Evolutionary conservation across 2,888 invertebrate genomes (phyloP).

Genomic region (Meliscaeva auricollis): DNA sequence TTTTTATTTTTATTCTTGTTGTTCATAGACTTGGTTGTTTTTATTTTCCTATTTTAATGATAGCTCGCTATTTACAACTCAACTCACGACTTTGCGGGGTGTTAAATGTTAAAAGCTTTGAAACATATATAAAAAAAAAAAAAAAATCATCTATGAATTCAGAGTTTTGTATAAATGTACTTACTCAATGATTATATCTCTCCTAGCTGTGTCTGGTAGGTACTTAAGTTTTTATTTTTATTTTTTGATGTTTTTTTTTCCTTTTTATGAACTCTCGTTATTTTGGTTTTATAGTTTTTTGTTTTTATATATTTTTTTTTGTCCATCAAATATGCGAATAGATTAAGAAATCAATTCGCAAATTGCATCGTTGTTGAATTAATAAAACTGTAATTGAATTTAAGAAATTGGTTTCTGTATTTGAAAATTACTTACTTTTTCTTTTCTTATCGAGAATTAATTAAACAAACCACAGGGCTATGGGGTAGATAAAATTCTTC

Average conservation of each 20-base stretch:
- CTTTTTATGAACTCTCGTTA: not conserved
- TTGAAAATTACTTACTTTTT: too few species aligned
- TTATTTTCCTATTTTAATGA: constrained; percentile 22
- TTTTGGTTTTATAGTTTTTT: not conserved
- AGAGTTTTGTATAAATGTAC: not conserved
- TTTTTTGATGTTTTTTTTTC: not conserved
- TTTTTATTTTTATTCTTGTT: not conserved
- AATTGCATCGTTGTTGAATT: not conserved
- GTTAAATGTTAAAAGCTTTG: constrained; percentile 2
- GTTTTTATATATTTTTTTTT: not conserved
- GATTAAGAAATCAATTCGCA: constrained; percentile 20
- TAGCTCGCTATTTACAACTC: constrained; percentile 3
- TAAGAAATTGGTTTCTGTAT: too few species aligned
- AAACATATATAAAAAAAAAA: not conserved
- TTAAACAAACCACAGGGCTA: too few species aligned
- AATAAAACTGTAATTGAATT: too few species aligned
- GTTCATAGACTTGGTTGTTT: not conserved
- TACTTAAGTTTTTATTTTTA: constrained; percentile 5
- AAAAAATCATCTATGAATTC: not conserved
- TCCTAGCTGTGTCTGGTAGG: not conserved
- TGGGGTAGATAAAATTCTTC: too few species aligned
- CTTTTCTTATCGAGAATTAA: too few species aligned
- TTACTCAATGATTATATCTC: not conserved
- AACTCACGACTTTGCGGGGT: not conserved
- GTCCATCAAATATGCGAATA: not conserved